A percentile compares a stretch with the other conserved stretches of the same genome.
Evolutionary conservation across 1,140 invertebrate species (phyloP).

Genomic region (Ceratitis capitata): DNA sequence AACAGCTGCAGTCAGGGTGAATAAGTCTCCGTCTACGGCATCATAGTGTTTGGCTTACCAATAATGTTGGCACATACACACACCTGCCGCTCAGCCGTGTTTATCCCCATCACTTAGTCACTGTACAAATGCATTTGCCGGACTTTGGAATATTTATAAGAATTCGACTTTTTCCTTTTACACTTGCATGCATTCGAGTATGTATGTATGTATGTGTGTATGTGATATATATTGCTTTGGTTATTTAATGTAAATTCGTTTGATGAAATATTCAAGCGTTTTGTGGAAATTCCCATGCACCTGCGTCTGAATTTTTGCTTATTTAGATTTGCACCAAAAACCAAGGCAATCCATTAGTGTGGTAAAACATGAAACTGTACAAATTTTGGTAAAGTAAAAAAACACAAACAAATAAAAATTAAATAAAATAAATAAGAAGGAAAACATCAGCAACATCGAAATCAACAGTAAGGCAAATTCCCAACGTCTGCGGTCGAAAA

Average conservation of each 20-base stretch:
- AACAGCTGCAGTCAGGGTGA: not conserved
- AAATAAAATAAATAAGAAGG: not conserved
- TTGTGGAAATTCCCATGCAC: not conserved
- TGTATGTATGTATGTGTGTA: not conserved
- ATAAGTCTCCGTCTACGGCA: not conserved
- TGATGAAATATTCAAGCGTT: slow-evolving; percentile 20
- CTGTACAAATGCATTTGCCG: not conserved
- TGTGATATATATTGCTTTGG: not conserved
- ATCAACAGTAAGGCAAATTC: not conserved
- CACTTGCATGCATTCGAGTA: too few relatives aligned
- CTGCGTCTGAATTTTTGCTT: not conserved
- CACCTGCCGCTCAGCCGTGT: not conserved
- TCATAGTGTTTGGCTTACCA: not conserved
- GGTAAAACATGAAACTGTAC: slow-evolving; percentile 11
- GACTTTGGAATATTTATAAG: not conserved
- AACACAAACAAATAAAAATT: not conserved
- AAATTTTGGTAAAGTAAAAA: not conserved
- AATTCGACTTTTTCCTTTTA: too few relatives aligned
- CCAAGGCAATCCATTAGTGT: slow-evolving; percentile 23
- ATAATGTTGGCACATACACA: not conserved
- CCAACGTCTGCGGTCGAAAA: slow-evolving; percentile 7
- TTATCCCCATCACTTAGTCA: not conserved
- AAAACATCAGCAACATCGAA: not conserved
- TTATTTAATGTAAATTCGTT: slow-evolving; percentile 4
- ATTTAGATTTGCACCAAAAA: not conserved